Conservation (phyloP, 2,113 vertebrate genomes). For the Gavia stellata region DNA sequence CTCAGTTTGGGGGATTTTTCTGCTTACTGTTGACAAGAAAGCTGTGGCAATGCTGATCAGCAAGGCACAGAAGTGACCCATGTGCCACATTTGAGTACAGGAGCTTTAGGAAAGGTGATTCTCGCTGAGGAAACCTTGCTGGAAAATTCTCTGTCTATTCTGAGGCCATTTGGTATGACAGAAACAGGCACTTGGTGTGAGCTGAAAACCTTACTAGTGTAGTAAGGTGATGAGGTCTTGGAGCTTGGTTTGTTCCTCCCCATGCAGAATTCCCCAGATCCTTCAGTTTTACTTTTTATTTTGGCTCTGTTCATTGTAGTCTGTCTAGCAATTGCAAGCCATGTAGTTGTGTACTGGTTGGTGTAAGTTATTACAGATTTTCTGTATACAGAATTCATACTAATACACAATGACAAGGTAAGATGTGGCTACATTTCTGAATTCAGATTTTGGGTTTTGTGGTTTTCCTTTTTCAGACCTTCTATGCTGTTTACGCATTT, state of each 20-base stretch:
- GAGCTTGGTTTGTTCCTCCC: background rate
- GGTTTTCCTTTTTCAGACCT: constrained; percentile 72
- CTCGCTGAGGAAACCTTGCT: background rate
- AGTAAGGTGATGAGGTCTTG: background rate
- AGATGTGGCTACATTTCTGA: background rate
- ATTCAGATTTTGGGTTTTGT: background rate
- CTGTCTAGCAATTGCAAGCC: background rate
- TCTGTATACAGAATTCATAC: background rate
- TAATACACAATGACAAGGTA: background rate
- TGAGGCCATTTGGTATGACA: background rate
- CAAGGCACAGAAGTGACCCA: background rate
- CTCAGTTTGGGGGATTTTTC: background rate
- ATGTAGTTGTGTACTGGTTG: background rate
- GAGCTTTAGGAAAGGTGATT: background rate
- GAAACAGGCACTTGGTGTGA: background rate
- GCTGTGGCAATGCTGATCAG: background rate
- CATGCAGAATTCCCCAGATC: background rate
- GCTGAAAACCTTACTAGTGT: background rate
- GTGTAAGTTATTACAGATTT: background rate
- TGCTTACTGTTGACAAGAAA: background rate
- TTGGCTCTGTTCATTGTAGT: background rate
- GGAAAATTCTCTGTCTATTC: background rate
- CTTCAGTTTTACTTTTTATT: background rate
- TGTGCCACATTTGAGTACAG: background rate
- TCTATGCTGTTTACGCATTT: constrained; percentile 94